Percentiles rank a stretch among this genome's conserved stretches.
phyloP scores from a whole-genome alignment of 2,797 vertebrate species.

The Catamblyrhynchus diadema region DNA sequence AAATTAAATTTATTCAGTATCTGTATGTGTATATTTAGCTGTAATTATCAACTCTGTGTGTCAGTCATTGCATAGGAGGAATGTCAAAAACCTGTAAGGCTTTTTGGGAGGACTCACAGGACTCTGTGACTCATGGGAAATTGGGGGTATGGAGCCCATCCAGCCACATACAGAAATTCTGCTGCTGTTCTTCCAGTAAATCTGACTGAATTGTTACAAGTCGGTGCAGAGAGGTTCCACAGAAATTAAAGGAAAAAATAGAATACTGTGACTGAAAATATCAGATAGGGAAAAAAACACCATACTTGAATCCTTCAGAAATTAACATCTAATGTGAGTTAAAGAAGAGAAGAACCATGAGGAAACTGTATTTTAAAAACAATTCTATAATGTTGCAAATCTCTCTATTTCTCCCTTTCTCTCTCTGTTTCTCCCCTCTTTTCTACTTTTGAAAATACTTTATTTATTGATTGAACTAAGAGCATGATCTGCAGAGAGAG shows the following conservation, averaged over 20 bases:
- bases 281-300: not conserved
- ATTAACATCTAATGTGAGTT: not conserved
- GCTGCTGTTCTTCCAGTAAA: not conserved
- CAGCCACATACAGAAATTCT: not conserved
- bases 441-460: not conserved
- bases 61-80: not conserved
- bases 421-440: not conserved
- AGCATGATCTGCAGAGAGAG: not conserved
- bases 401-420: not conserved
- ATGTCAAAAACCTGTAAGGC: not conserved
- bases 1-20: not conserved
- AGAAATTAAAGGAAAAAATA: not conserved
- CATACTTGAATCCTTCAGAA: not conserved
- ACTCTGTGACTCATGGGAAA: not conserved
- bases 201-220: not conserved
- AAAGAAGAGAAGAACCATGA: not conserved
- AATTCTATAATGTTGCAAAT: not conserved
- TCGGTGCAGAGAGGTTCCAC: not conserved
- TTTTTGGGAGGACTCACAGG: too few relatives aligned
- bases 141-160: not conserved
- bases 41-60: not conserved
- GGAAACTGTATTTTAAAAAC: not conserved
- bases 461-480: not conserved
- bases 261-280: not conserved
- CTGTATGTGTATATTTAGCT: not conserved